Conservation (phyloP, 1,140 invertebrate genomes). For the Pemphigus obesinymphae region DNA sequence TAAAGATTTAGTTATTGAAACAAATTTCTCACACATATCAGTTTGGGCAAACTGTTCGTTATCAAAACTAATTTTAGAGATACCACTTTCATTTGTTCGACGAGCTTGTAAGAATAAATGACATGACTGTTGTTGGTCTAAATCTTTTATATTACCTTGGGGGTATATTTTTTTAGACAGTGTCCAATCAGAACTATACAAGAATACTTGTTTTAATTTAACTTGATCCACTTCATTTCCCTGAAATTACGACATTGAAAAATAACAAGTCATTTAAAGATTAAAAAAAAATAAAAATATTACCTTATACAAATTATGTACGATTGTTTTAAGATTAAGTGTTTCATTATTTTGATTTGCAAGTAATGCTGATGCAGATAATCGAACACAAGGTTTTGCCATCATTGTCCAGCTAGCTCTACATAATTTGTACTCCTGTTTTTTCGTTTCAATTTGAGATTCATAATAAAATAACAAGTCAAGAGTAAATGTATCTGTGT, state of each 20-base stretch:
- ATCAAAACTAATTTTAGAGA: conserved; percentile 35
- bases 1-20: not conserved
- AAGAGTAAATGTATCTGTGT: conserved; percentile 5
- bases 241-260: conserved; percentile 13
- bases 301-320: conserved; percentile 33
- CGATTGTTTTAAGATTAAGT: conserved; percentile 21
- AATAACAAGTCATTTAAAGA: not conserved
- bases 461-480: conserved; percentile 39
- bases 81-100: conserved; percentile 21
- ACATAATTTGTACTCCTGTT: conserved; percentile 20
- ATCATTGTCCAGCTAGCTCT: conserved; percentile 24
- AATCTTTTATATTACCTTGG: not conserved
- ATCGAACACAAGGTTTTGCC: conserved; percentile 23
- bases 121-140: conserved; percentile 25
- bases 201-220: conserved; percentile 16
- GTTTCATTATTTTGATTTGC: conserved; percentile 28
- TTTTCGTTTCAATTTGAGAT: conserved; percentile 29
- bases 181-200: conserved; percentile 14
- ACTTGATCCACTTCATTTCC: conserved; percentile 25
- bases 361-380: conserved; percentile 24
- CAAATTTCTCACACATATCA: conserved; percentile 35
- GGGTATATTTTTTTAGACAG: conserved; percentile 16
- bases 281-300: not conserved
- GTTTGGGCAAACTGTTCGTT: not conserved
- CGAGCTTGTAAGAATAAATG: conserved; percentile 36